Conservation (phyloP, 2,113 vertebrate species). For the Bombycilla garrulus region DNA sequence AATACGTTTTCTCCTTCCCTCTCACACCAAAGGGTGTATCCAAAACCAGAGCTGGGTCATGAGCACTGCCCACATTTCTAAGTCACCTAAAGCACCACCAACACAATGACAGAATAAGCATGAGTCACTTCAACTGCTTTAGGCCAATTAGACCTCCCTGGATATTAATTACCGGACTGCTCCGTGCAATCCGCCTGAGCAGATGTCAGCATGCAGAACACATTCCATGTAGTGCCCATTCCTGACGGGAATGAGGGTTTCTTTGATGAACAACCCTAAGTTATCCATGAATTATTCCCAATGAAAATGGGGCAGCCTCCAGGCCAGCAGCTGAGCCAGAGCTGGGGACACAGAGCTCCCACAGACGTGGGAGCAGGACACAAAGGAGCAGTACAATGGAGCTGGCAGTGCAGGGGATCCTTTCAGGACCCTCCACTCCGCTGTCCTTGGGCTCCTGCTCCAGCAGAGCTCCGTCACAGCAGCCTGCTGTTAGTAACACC, state of each 20-base stretch:
- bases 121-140: background rate
- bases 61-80: background rate
- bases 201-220: background rate
- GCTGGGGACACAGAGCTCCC: background rate
- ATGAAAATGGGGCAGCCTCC: background rate
- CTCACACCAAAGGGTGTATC: background rate
- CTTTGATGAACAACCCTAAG: background rate
- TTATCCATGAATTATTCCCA: background rate
- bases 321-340: background rate
- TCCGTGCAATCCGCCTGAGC: background rate
- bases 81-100: background rate
- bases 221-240: background rate
- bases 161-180: background rate
- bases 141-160: background rate
- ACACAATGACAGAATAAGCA: background rate
- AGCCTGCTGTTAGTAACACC: background rate
- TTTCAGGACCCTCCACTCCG: background rate
- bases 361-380: fast-evolving
- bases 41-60: background rate
- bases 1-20: fast-evolving
- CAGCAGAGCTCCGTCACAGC: background rate
- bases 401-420: fast-evolving
- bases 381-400: background rate
- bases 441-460: background rate
- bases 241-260: background rate